Evolutionary conservation across 64 coral and sea anemone species (phyloP).

Genomic region (Astreopora myriophthalma): DNA sequence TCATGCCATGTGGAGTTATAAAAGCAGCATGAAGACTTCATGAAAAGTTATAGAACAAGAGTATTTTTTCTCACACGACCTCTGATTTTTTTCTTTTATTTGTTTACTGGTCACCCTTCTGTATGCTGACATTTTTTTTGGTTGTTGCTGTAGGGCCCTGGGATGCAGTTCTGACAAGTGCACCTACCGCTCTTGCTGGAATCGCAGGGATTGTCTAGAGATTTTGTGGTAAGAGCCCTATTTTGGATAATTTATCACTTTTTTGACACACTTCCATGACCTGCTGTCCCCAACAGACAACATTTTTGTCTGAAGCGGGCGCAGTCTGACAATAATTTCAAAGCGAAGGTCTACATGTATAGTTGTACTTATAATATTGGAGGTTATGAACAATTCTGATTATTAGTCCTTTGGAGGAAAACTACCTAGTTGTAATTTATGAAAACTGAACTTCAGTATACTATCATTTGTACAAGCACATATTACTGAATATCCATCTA

Average conservation of each 20-base stretch:
- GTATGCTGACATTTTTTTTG: too few species aligned
- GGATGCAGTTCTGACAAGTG: conserved; percentile 62
- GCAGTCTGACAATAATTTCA: conserved; percentile 45
- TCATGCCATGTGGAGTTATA: conserved; percentile 32
- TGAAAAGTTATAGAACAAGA: conserved; percentile 30
- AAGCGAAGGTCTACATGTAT: conserved; percentile 38
- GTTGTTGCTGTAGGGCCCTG: conserved; percentile 50
- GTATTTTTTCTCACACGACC: too few species aligned
- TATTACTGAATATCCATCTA: conserved; percentile 36
- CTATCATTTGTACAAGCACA: conserved; percentile 15
- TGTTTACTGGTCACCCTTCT: too few species aligned
- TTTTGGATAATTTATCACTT: conserved; percentile 55
- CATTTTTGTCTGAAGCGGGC: conserved; percentile 33
- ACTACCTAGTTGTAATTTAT: conserved; percentile 21
- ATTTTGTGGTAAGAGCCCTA: conserved; percentile 30
- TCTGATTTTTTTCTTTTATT: too few species aligned
- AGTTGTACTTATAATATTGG: conserved; percentile 15
- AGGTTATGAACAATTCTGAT: conserved; percentile 19
- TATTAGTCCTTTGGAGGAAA: conserved; percentile 52
- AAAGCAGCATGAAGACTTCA: background rate
- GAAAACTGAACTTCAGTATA: conserved; percentile 46
- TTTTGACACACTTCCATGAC: conserved; percentile 42
- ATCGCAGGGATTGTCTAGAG: conserved; percentile 53
- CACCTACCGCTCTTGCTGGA: conserved; percentile 45
- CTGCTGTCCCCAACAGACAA: too few species aligned